Evolutionary conservation across 1,140 invertebrate species (phyloP).

Genomic region (Drosophila kepulauana): DNA sequence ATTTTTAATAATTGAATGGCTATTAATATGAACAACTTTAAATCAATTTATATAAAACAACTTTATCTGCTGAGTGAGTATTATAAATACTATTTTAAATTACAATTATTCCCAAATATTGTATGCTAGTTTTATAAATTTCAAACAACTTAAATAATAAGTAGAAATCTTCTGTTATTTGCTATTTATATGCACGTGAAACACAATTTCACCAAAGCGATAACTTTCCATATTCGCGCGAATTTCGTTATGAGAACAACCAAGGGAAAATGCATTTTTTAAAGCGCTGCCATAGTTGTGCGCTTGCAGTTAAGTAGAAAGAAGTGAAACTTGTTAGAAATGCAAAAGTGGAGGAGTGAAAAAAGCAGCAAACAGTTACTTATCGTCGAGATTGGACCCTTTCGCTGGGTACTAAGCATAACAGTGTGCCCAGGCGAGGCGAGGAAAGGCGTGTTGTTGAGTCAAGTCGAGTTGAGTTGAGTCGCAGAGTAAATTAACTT

Average conservation of each 20-base stretch:
- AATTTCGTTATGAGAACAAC: not conserved
- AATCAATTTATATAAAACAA: no score
- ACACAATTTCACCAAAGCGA: no score
- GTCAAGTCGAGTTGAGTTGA: constrained; percentile 14
- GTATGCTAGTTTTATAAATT: no score
- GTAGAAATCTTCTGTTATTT: no score
- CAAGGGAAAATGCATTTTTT: not conserved
- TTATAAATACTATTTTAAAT: no score
- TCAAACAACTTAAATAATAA: no score
- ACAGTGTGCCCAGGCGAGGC: constrained; percentile 21
- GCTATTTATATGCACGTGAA: no score
- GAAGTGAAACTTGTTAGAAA: constrained; percentile 47
- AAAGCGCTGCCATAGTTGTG: not conserved
- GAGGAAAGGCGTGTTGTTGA: no score
- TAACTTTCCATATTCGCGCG: not conserved
- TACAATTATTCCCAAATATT: no score
- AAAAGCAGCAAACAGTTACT: constrained; percentile 49
- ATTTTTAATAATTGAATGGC: no score
- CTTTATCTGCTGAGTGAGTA: no score
- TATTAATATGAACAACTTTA: no score
- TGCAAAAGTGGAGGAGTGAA: constrained; percentile 21
- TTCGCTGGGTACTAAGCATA: not conserved
- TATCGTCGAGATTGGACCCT: constrained; percentile 38
- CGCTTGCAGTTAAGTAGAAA: constrained; percentile 29
- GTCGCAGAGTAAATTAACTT: constrained; percentile 75